Evolutionary conservation across 2,113 vertebrate genomes (phyloP).

Genomic region (Verasper variegatus): DNA sequence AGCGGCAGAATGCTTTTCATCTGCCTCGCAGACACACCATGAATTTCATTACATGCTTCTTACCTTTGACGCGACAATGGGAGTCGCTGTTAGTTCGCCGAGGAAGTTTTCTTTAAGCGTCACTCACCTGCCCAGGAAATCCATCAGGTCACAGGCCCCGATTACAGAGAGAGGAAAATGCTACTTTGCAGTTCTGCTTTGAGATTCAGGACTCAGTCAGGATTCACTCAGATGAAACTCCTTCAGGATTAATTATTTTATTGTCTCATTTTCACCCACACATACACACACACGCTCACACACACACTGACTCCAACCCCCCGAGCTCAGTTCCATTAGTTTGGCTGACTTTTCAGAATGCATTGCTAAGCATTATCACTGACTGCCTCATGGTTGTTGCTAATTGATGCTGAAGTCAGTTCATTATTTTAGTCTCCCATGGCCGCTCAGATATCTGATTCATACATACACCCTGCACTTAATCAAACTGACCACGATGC

Average conservation of each 20-base stretch:
- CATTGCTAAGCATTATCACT: slow-evolving; percentile 69
- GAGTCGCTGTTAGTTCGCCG: slow-evolving; percentile 26
- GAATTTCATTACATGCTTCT: slow-evolving; percentile 63
- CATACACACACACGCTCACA: slow-evolving; percentile 2
- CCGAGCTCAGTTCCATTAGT: slow-evolving; percentile 40
- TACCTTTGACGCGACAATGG: slow-evolving; percentile 52
- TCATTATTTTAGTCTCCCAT: slow-evolving; percentile 69
- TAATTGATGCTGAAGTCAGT: slow-evolving; percentile 70
- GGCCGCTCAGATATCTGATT: slow-evolving; percentile 61
- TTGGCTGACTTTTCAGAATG: slow-evolving; percentile 65
- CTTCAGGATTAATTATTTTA: slow-evolving; percentile 40
- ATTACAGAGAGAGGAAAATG: slow-evolving; percentile 56
- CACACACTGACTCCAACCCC: slow-evolving; percentile 3
- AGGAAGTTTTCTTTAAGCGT: slow-evolving; percentile 34
- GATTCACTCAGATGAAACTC: slow-evolving; percentile 59
- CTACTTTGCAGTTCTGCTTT: slow-evolving; percentile 50
- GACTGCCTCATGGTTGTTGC: slow-evolving; percentile 53
- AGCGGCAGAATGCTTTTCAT: slow-evolving; percentile 42
- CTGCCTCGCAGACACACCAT: slow-evolving; percentile 49
- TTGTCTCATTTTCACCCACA: slow-evolving; percentile 50
- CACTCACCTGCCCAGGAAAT: slow-evolving; percentile 30
- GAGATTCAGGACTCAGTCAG: slow-evolving; percentile 50
- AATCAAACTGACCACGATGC: slow-evolving; percentile 48
- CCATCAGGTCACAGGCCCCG: slow-evolving; percentile 38
- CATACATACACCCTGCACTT: slow-evolving; percentile 49